These are phyloP conservation scores for Leucophenga montana DNA, from an alignment of 2,888 invertebrate genomes.

Conservation along the genomic window DNA sequence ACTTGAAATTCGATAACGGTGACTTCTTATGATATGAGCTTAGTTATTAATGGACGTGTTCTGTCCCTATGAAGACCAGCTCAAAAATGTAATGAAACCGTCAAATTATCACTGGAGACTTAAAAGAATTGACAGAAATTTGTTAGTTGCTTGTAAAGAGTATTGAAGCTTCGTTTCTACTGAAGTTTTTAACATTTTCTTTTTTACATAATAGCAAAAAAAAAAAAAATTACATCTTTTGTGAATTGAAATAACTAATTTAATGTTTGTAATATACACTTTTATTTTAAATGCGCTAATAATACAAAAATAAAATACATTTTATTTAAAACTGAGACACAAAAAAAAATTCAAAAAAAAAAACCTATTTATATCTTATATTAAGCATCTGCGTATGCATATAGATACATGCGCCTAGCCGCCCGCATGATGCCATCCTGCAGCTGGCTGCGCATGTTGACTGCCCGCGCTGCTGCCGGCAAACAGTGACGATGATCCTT, in stretches of 20 bases:
- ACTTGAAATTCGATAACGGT: too few species aligned
- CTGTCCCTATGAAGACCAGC: too few species aligned
- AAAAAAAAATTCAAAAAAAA: conserved; percentile 33
- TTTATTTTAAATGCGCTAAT: neutral
- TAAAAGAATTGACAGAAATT: too few species aligned
- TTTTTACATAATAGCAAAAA: neutral
- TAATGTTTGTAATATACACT: neutral
- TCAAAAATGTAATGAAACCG: too few species aligned
- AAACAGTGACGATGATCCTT: conserved; percentile 62
- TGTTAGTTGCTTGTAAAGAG: too few species aligned
- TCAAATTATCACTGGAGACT: too few species aligned
- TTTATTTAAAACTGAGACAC: conserved; percentile 5
- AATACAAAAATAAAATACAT: neutral
- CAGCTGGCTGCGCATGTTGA: conserved; percentile 46
- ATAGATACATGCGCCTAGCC: conserved; percentile 11
- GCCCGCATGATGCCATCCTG: conserved; percentile 1
- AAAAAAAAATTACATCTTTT: conserved; percentile 16
- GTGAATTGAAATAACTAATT: conserved; percentile 11
- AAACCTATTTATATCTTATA: conserved; percentile 6
- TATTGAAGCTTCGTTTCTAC: too few species aligned
- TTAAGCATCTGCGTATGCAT: neutral
- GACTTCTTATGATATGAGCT: too few species aligned
- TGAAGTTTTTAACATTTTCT: too few species aligned
- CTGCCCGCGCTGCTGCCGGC: conserved; percentile 48
- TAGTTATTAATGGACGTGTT: too few species aligned